Evolutionary conservation across 2,797 vertebrate genomes (phyloP).

Genomic region (Etheostoma nigrum): DNA sequence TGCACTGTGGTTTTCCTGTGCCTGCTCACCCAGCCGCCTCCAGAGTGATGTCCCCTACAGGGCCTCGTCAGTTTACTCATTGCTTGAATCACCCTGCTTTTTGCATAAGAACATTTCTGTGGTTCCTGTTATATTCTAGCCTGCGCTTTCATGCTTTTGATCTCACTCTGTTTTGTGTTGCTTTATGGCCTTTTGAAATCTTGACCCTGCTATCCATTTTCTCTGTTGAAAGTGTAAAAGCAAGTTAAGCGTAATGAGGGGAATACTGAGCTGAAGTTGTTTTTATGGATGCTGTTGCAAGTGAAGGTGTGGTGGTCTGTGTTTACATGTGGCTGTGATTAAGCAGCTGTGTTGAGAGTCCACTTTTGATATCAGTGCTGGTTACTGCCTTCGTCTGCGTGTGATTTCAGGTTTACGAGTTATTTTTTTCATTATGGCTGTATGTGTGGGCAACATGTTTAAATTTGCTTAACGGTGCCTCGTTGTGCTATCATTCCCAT

Average conservation of each 20-base stretch:
- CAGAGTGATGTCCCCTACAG: slow-evolving; percentile 26
- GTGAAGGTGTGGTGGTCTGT: slow-evolving; percentile 48
- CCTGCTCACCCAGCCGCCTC: slow-evolving; percentile 56
- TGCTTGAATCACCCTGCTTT: slow-evolving; percentile 45
- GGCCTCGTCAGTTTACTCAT: slow-evolving; percentile 53
- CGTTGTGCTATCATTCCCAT: slow-evolving; percentile 7
- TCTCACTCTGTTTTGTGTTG: slow-evolving; percentile 23
- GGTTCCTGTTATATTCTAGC: slow-evolving; percentile 42
- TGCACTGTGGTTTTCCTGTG: slow-evolving; percentile 73
- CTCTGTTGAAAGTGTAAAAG: slow-evolving; percentile 36
- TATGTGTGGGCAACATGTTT: slow-evolving; percentile 26
- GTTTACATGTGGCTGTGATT: slow-evolving; percentile 62
- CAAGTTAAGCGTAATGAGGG: slow-evolving; percentile 35
- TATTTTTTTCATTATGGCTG: slow-evolving; percentile 27
- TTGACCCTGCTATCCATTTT: slow-evolving; percentile 34
- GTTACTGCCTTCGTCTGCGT: slow-evolving; percentile 23
- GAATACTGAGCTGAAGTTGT: slow-evolving; percentile 20
- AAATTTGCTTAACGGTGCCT: slow-evolving; percentile 12
- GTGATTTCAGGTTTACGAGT: slow-evolving; percentile 56
- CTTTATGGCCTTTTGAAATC: slow-evolving; percentile 33
- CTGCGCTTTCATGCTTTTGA: slow-evolving; percentile 42
- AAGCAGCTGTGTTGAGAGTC: slow-evolving; percentile 33
- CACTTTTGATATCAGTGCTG: slow-evolving; percentile 44
- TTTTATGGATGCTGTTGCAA: slow-evolving; percentile 26
- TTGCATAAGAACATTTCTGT: slow-evolving; percentile 60